These are phyloP conservation scores for Philotrypesis tridentata DNA, from an alignment of 1,140 invertebrate species.

Conservation along the genomic window DNA sequence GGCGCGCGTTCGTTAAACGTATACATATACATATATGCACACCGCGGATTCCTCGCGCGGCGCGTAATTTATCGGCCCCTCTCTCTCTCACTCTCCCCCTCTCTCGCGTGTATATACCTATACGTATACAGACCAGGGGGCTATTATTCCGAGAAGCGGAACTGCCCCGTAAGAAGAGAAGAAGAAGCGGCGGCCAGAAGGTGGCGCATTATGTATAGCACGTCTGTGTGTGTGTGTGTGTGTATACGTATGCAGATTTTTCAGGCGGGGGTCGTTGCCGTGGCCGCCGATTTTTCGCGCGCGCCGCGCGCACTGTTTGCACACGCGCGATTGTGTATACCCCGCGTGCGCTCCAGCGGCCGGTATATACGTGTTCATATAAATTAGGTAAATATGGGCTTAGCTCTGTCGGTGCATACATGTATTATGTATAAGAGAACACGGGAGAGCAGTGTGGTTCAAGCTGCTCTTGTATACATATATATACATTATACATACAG, in stretches of 20 bases:
- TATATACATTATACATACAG: background rate
- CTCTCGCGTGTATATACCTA: background rate
- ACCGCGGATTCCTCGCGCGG: slow-evolving; percentile 18
- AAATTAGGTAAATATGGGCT: slow-evolving; percentile 34
- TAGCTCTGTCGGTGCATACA: slow-evolving; percentile 9
- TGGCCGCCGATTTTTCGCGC: background rate
- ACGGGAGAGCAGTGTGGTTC: background rate
- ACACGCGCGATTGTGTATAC: background rate
- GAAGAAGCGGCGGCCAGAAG: background rate
- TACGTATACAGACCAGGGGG: background rate
- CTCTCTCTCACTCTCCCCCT: background rate
- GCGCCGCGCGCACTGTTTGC: background rate
- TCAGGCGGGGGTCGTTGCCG: background rate
- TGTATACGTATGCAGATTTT: background rate
- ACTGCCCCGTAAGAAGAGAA: background rate
- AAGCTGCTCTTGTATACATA: no score
- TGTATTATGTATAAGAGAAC: slow-evolving; percentile 28
- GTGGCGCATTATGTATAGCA: slow-evolving; percentile 10
- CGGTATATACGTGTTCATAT: slow-evolving; percentile 18
- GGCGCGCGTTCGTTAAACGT: slow-evolving; percentile 31
- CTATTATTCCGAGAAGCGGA: slow-evolving; percentile 31
- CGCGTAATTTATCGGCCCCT: slow-evolving; percentile 34
- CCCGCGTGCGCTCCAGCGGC: background rate
- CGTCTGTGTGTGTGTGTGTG: background rate
- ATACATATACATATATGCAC: no score